Percentiles rank a stretch among this genome's conserved stretches.
Conservation (phyloP, 2,888 invertebrate genomes). For the Diplolepis rosae region DNA sequence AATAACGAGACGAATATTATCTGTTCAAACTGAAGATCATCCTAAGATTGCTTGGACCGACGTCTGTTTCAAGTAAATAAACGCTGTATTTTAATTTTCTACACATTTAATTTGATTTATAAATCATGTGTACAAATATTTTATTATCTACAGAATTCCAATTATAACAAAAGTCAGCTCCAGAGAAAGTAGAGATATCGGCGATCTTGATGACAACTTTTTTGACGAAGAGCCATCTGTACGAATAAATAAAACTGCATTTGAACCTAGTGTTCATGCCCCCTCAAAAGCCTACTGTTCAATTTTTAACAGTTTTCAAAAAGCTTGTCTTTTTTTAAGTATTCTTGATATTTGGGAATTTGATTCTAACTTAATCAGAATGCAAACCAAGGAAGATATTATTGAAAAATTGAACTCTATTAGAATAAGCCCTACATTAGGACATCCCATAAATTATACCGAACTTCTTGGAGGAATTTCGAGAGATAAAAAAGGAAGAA, state of each 20-base stretch:
- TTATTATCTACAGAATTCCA: slow-evolving; percentile 61
- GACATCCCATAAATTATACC: slow-evolving; percentile 80
- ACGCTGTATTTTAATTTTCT: slow-evolving; percentile 32
- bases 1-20: slow-evolving; percentile 75
- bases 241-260: slow-evolving; percentile 55
- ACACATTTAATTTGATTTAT: neutral
- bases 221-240: slow-evolving; percentile 61
- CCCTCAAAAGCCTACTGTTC: slow-evolving; percentile 79
- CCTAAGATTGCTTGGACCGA: slow-evolving; percentile 73
- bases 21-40: slow-evolving; percentile 65
- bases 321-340: slow-evolving; percentile 79
- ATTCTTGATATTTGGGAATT: slow-evolving; percentile 84
- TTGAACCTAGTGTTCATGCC: slow-evolving; percentile 78
- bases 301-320: slow-evolving; percentile 78
- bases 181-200: slow-evolving; percentile 52
- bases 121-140: neutral
- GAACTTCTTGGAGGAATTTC: slow-evolving; percentile 79
- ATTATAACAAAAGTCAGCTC: slow-evolving; percentile 54
- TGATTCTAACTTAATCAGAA: slow-evolving; percentile 75
- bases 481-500: slow-evolving; percentile 77
- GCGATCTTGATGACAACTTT: slow-evolving; percentile 61
- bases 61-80: slow-evolving; percentile 76
- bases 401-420: slow-evolving; percentile 77
- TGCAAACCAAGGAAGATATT: slow-evolving; percentile 79
- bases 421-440: slow-evolving; percentile 79